A percentile compares a stretch with the other conserved stretches of the same genome.
These are phyloP conservation scores for Trissoscelio sp. DNA, from an alignment of 2,888 invertebrate genomes.

Conservation along the genomic window DNA sequence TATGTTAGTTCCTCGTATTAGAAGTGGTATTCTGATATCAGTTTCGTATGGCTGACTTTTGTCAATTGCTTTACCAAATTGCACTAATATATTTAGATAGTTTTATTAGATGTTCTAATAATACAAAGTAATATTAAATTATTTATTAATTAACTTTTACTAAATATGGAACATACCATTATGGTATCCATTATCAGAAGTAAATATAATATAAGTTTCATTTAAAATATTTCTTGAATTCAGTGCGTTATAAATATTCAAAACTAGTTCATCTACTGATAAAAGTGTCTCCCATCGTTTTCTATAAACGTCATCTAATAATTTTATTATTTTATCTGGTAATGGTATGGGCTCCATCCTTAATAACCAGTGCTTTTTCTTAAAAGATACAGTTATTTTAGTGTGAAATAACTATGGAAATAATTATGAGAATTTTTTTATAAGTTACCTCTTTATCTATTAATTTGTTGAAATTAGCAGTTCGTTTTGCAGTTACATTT, in stretches of 20 bases:
- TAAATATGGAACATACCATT: slow-evolving; percentile 86
- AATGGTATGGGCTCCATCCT: slow-evolving; percentile 88
- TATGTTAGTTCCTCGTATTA: background rate
- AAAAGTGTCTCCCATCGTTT: slow-evolving; percentile 91
- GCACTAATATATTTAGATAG: slow-evolving; percentile 85
- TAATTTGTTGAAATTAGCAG: slow-evolving; percentile 86
- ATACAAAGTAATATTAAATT: background rate
- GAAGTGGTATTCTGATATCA: slow-evolving; percentile 89
- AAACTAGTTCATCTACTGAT: slow-evolving; percentile 94
- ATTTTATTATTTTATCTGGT: slow-evolving; percentile 85
- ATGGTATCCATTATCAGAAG: slow-evolving; percentile 97
- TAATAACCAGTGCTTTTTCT: slow-evolving; percentile 95
- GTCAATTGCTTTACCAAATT: slow-evolving; percentile 94
- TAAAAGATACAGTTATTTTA: slow-evolving; percentile 62
- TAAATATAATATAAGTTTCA: slow-evolving; percentile 92
- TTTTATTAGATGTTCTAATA: background rate
- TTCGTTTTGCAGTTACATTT: slow-evolving; percentile 86
- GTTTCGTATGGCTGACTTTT: slow-evolving; percentile 96
- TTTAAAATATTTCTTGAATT: slow-evolving; percentile 85
- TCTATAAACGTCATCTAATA: slow-evolving; percentile 89
- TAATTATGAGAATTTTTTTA: background rate
- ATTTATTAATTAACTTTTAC: background rate
- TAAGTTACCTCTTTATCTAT: slow-evolving; percentile 58
- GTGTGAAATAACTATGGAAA: background rate
- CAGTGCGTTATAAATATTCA: slow-evolving; percentile 86